A percentile compares a stretch with the other conserved stretches of the same genome.
Conservation (phyloP, 1,140 invertebrate genomes). For the Choristoneura fumiferana region DNA sequence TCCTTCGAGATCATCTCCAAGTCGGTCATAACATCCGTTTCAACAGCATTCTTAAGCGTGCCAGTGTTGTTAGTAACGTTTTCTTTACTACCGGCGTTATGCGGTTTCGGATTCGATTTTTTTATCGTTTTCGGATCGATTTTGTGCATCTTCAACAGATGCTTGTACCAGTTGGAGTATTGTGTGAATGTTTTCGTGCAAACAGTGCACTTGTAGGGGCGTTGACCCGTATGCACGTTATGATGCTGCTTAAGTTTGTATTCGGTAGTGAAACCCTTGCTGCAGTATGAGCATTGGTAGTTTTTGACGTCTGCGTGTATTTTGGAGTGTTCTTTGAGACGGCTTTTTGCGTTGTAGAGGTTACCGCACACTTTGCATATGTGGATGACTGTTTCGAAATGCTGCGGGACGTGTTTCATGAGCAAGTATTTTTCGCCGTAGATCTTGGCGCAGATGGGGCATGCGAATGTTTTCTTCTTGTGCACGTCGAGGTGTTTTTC, state of each 20-base stretch:
- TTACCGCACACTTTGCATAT: slow-evolving; percentile 63
- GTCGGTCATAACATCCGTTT: neutral
- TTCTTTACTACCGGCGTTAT: neutral
- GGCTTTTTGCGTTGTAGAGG: slow-evolving; percentile 46
- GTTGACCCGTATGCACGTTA: slow-evolving; percentile 50
- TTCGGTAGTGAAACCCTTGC: slow-evolving; percentile 49
- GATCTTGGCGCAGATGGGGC: slow-evolving; percentile 50
- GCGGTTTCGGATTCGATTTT: slow-evolving; percentile 2
- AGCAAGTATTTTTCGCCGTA: slow-evolving; percentile 53
- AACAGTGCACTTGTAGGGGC: slow-evolving; percentile 48
- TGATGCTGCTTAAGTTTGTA: slow-evolving; percentile 49
- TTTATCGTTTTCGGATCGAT: slow-evolving; percentile 34
- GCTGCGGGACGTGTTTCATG: slow-evolving; percentile 50
- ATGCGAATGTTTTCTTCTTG: slow-evolving; percentile 45
- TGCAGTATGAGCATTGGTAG: slow-evolving; percentile 50
- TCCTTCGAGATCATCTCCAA: neutral
- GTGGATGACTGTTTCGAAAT: slow-evolving; percentile 57
- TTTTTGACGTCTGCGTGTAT: slow-evolving; percentile 41
- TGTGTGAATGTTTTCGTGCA: slow-evolving; percentile 57
- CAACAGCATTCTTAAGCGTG: neutral
- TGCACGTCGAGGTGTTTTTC: slow-evolving; percentile 54
- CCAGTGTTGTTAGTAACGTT: neutral
- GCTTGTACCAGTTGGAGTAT: slow-evolving; percentile 56
- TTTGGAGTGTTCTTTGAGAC: slow-evolving; percentile 54
- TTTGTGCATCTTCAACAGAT: slow-evolving; percentile 51